Evolutionary conservation across 53 echinoderm and acorn worm species (phyloP), one percentile per base, ranked within the genome.

Genomic region (Hippasteria phrygiana): DNA sequence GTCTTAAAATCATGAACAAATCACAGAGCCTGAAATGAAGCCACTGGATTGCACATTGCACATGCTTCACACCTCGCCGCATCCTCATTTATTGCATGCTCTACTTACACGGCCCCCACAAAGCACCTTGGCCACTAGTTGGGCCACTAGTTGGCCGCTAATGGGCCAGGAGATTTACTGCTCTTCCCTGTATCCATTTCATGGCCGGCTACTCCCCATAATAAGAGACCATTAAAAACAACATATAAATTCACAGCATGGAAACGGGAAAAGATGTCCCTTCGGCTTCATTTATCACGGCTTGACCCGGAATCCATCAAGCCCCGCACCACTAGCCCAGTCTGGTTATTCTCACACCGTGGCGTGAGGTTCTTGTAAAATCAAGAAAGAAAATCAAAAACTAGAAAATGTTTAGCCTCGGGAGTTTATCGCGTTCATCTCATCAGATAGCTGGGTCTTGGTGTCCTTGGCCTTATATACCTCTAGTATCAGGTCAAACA

Each of bases 181-280:
- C 71, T 69, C 7, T 43, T 14, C 33, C 74, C 24, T 47, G 39
- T 69, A 85, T 85, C 71, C 70, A 71, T 85, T 71, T 85, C 85
- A 85, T 71, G 50, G 51, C 71, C 69, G 47, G 70, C 50, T 83
- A 36, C 69, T 6, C 35, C 70, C 43, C 71, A 69, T 70, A 70
- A 85, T 64, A 71, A 85, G 69, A 70, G 42, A 85, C 70, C 85
- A 83, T 66, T 66, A 83, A 83, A 83, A 83, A 45, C 32, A 83
- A 20, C 31, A 20, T 39, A 64, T 36, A 45, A 66, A 64, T 64
- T 64, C 43, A 43, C 83, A 55, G 31, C 45, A 31, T 34, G 27
- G 2, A 33, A 65, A 83, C 48, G 31, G 18, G 65, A 4, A 43
- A 73, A 43, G 8, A 41, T n/a, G 43, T 33, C 7, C 32, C 10